Percentiles rank a stretch among this genome's conserved stretches.
Conservation (phyloP, 1,140 invertebrate species). For the Caerostris darwini region DNA sequence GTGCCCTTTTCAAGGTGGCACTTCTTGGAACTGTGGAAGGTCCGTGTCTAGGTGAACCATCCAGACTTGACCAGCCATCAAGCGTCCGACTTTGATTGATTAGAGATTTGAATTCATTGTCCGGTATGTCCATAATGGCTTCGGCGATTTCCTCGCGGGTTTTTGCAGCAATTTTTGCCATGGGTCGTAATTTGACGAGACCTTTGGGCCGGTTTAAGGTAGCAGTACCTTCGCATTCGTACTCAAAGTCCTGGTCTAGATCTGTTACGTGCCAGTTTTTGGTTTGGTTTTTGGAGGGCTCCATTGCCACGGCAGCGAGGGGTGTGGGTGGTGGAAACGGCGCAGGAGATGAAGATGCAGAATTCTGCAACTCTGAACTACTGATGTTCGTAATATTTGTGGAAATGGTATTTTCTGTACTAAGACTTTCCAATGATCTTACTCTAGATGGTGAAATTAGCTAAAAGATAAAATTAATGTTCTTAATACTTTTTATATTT, state of each 20-base stretch:
- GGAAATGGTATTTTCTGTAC: constrained; percentile 62
- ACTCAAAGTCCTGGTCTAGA: constrained; percentile 60
- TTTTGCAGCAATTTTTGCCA: constrained; percentile 87
- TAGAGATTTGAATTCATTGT: constrained; percentile 72
- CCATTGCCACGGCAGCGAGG: background rate
- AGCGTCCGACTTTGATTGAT: constrained; percentile 60
- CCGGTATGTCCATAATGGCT: constrained; percentile 76
- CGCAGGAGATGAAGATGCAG: background rate
- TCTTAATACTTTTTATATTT: background rate
- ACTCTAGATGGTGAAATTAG: constrained; percentile 69
- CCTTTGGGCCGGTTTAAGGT: constrained; percentile 90
- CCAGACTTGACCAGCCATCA: constrained; percentile 73
- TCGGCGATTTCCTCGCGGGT: constrained; percentile 76
- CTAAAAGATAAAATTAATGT: constrained; percentile 22
- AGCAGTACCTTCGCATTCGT: constrained; percentile 85
- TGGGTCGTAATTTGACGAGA: constrained; percentile 89
- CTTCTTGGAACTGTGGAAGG: constrained; percentile 81
- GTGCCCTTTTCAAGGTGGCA: constrained; percentile 72
- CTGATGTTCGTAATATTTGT: background rate
- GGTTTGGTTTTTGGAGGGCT: constrained; percentile 46
- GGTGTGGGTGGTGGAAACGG: background rate
- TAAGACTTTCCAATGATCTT: constrained; percentile 76
- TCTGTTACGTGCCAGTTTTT: constrained; percentile 73
- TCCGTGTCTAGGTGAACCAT: constrained; percentile 71
- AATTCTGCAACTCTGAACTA: background rate